Evolutionary conservation across 2,888 invertebrate species (phyloP), one percentile per base, ranked within the genome.

Genomic region (Aphelenchoides bicaudatus): DNA sequence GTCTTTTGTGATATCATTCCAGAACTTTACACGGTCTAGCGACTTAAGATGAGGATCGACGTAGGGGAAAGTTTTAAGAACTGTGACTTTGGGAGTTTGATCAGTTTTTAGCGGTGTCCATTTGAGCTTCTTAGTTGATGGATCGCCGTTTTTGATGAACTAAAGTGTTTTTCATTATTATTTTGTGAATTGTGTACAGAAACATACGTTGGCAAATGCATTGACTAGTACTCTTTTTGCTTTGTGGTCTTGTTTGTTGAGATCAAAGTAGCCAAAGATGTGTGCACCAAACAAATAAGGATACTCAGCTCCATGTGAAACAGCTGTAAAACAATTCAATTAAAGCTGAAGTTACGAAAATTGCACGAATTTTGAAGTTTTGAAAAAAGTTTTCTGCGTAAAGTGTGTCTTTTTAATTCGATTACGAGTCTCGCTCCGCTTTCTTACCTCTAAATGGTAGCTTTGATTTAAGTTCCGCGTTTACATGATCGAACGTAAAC

Each of bases 301-400:
- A 48, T 65, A 63, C 25, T 68, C 68, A 21, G 63, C 66, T 27
- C 57, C 65, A 34, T 68, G 68, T 4, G 61, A 58, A 1, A 65
- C 59, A 0, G 64, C 66, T 65, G 55, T n/a, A n/a, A n/a, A n/a
- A n/a, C n/a, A n/a, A n/a, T n/a, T n/a, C n/a, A n/a, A n/a, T 49
- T 51, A 46, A 39, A 4, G 31, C 6, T 16, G 29, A 2, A 34
- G 19, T 59, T 48, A 19, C 16, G n/a, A 10, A 21, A 43, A 13
- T 5, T 6, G 28, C 48, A 28, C n/a, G n/a, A n/a, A n/a, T n/a
- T n/a, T n/a, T n/a, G n/a, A n/a, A n/a, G n/a, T n/a, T n/a, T n/a
- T n/a, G n/a, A n/a, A n/a, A n/a, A n/a, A n/a, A 34, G 34, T 34
- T 10, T 10, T 34, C 10, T n/a, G n/a, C n/a, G n/a, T n/a, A n/a